A percentile compares a stretch with the other conserved stretches of the same genome.
phyloP scores from a whole-genome alignment of 2,113 vertebrate genomes.

The Archocentrus centrarchus region DNA sequence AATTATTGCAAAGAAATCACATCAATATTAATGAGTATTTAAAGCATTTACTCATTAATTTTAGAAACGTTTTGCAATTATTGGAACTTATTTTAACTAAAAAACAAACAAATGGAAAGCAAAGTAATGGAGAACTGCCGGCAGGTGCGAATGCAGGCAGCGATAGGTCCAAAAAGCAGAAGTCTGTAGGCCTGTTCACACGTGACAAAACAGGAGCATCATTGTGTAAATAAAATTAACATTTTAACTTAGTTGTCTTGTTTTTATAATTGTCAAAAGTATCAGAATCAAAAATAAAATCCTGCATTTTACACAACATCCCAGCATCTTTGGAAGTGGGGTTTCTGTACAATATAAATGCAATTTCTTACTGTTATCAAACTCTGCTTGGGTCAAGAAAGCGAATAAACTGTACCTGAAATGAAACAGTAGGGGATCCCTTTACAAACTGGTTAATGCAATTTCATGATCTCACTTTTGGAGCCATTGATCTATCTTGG shows the following conservation, averaged over 20 bases:
- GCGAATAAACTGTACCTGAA: neutral
- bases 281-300: neutral
- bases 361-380: neutral
- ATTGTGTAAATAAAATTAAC: no score
- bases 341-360: neutral
- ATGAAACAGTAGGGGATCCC: neutral
- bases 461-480: slow-evolving; percentile 23
- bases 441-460: neutral
- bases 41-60: no score
- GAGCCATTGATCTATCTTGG: slow-evolving; percentile 40
- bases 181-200: no score
- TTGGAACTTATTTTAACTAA: no score
- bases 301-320: neutral
- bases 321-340: neutral
- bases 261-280: neutral
- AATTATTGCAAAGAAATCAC: no score
- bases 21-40: no score
- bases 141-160: no score
- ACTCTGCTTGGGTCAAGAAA: neutral
- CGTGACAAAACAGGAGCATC: no score
- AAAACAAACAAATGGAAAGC: no score
- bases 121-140: no score
- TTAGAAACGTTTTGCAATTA: no score
- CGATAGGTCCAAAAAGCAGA: no score
- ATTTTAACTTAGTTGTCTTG: neutral